Base-by-base conservation (phyloP, 2,888 invertebrate genomes). In the Epsilonema sp. region DNA sequence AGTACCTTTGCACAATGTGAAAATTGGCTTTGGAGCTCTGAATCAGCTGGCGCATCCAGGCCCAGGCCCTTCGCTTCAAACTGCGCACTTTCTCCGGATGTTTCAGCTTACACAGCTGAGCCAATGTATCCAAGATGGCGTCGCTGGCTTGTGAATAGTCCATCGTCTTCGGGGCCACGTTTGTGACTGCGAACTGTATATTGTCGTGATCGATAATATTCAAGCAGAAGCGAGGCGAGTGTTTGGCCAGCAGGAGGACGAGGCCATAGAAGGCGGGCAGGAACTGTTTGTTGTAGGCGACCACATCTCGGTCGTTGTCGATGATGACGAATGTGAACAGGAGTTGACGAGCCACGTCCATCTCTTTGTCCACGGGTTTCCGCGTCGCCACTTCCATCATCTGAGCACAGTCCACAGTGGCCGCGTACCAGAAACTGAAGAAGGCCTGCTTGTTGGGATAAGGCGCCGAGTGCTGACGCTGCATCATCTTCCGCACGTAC, bases 121-220 rank as follows among this genome's bases (percentile, higher is more conserved):
- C n/a, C n/a, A n/a, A n/a, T n/a, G n/a, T n/a, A n/a, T n/a, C n/a
- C n/a, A n/a, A n/a, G n/a, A n/a, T n/a, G n/a, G n/a, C n/a, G n/a
- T n/a, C n/a, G n/a, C n/a, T n/a, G n/a, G n/a, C n/a, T n/a, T n/a
- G n/a, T n/a, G n/a, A n/a, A n/a, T n/a, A n/a, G n/a, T n/a, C n/a
- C n/a, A n/a, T n/a, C n/a, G n/a, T n/a, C n/a, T 84, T 69, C 86
- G 86, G n/a, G 87, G 86, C 26, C 86, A 84, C 87, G 67, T 89
- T 89, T 62, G 87, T 80, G 68, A 89, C 89, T 24, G 89, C 89
- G 89, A 89, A 90, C 64, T 85, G 84, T 39, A 90, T 76, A 72
- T 90, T 90, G 69, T 89, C 87, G 70, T 90, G 89, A 55, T 79
- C 79, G 1, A 86, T 83, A 47, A 90, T 72, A 60, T 82, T 78